Base-by-base conservation (phyloP, 1,140 invertebrate species). In the Mercenaria mercenaria region DNA sequence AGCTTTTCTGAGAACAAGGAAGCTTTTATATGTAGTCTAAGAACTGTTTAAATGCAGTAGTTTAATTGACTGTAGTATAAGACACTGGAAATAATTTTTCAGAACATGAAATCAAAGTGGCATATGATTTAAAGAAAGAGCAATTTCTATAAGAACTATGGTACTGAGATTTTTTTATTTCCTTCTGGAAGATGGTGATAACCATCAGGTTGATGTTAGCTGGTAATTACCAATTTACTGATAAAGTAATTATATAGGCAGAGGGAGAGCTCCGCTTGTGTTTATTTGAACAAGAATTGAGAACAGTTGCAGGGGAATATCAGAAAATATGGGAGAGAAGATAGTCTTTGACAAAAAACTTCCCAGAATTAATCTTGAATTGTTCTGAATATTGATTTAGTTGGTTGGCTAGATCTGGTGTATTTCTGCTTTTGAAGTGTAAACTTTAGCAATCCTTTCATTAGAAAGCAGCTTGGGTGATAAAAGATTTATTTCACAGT, bases 181-280 rank as follows among this genome's bases (percentile, higher is more conserved):
- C 23, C 67, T 72, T 34, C 56, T 20, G 1, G 34, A 15, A 72
- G 15, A 13, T 72, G 11, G 67, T 15, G 67, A 72, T 72, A 72
- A 72, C 67, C 67, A 72, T 72, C 67, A 76, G 26, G 26, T 32
- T 32, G 43, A 10, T 76, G 41, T 76, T 72, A n/a, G 6, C 41
- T 29, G 72, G 76, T 79, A 79, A 79, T 79, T 79, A 56, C 76
- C 43, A 79, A 79, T 79, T 79, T 79, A 79, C 76, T 52, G 76
- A 79, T 79, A 79, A 79, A 79, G 47, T 52, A 79, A 79, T 79
- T 79, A 79, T 50, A 56, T 34, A 34, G 47, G 47, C 76, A 52
- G 59, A 29, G n/a, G 6, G 15, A 8, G n/a, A 43, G 41, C n/a
- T 32, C 56, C 4, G n/a, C 37, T 0, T 56, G 50, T 79, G 47